Conservation (phyloP, 30 jellyfish, hydroid and myxozoan genomes). For the Aurelia aurita region DNA sequence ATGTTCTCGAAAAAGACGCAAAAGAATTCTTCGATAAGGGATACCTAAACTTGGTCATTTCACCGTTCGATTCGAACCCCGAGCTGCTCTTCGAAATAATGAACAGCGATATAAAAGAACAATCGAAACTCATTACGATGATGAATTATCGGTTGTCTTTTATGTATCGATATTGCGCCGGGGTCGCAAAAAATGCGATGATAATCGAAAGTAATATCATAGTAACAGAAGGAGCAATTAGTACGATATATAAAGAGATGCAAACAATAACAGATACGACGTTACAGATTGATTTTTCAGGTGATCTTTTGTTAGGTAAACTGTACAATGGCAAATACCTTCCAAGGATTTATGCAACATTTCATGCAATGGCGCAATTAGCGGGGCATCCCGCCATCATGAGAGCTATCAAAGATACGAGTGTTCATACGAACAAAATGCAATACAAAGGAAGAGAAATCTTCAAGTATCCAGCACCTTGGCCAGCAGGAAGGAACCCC, state of each 20-base stretch:
- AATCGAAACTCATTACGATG: conserved; percentile 1
- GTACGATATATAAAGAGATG: conserved; percentile 21
- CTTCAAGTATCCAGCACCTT: not conserved
- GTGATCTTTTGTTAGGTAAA: not conserved
- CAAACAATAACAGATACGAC: conserved; percentile 20
- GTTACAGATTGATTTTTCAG: conserved; percentile 13
- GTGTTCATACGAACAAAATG: conserved; percentile 22
- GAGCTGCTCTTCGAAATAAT: not conserved
- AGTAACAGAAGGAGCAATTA: conserved; percentile 16
- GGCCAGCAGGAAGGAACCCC: conserved; percentile 40
- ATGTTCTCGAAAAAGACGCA: not conserved
- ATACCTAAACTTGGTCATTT: conserved; percentile 42
- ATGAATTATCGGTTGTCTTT: conserved; percentile 49
- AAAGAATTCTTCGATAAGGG: conserved; percentile 24
- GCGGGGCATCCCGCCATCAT: conserved; percentile 21
- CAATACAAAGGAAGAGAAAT: conserved; percentile 13
- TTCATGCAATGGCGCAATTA: conserved; percentile 57
- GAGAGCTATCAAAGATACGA: not conserved
- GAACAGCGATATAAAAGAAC: conserved; percentile 1
- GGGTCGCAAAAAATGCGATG: conserved; percentile 23
- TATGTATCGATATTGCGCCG: conserved; percentile 23
- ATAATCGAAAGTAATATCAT: conserved; percentile 32
- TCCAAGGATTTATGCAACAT: conserved; percentile 55
- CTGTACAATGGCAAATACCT: conserved; percentile 48
- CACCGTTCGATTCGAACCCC: conserved; percentile 47